Evolutionary conservation across 2,113 vertebrate species (phyloP), one percentile per base, ranked within the genome.

Genomic region (Salvelinus fontinalis): DNA sequence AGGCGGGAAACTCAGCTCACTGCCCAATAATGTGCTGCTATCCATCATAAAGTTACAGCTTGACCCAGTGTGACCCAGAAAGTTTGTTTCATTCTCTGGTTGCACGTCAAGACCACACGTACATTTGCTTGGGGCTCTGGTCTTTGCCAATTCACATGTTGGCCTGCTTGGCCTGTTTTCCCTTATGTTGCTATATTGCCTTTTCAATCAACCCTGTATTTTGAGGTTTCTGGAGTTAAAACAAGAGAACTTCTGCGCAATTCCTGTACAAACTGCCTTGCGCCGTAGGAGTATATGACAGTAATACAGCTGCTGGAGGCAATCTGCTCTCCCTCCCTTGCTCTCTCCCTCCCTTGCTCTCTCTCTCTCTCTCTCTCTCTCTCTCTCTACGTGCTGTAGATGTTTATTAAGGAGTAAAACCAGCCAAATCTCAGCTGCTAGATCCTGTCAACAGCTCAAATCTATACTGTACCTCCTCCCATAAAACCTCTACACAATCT

Each of bases 231-330:
- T 22, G 20, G 59, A 20, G 14, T n/a, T 60, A 9, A 22, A n/a
- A 60, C 20, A 60, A 39, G 34, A 39, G 34, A 39, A 39, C 4
- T 26, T 65, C 20, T 78, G 67, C 49, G 79, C 86, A 79, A 76
- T 87, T 76, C 80, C 82, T 84, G 77, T 72, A 83, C 75, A 67
- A 81, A 88, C 67, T 1, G 57, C 83, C 57, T 18, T 9, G 34
- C 34, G 8, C 34, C 6, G 8, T 2, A 31, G 79, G 79, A 64
- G 26, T 3, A 75, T 72, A 77, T 65, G 67, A 65, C 44, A 65
- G 70, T 76, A 87, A 83, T 85, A 79, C 77, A 76, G 73, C 89
- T 85, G 78, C 79, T 81, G 82, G 83, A 83, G 72, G 79, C 79
- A 81, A 79, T 81, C 77, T 80, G 75, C 1, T 5, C 34, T 3